These are phyloP conservation scores for Andrena trimmerana DNA, from an alignment of 2,888 invertebrate species.

Conservation along the genomic window DNA sequence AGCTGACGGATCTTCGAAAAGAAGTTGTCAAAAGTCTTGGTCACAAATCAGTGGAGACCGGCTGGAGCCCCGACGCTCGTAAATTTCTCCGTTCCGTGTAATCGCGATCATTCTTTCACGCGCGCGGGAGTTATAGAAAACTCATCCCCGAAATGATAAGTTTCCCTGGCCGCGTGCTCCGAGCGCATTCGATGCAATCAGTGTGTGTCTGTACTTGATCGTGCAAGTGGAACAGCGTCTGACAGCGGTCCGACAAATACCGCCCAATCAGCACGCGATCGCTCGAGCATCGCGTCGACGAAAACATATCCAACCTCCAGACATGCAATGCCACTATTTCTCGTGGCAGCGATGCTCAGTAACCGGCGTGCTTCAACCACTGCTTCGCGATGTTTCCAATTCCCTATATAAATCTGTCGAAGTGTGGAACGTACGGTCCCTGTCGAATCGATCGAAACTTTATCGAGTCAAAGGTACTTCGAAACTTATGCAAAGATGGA, in stretches of 20 bases:
- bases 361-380: neutral
- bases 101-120: slow-evolving; percentile 59
- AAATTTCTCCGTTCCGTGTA: slow-evolving; percentile 51
- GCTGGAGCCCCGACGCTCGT: slow-evolving; percentile 38
- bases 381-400: neutral
- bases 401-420: neutral
- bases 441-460: slow-evolving; percentile 4
- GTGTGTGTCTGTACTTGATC: slow-evolving; percentile 39
- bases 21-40: slow-evolving; percentile 50
- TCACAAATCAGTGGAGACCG: slow-evolving; percentile 56
- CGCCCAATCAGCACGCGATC: slow-evolving; percentile 68
- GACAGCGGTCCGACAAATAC: slow-evolving; percentile 64
- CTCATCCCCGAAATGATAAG: slow-evolving; percentile 62
- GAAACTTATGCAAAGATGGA: neutral
- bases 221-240: slow-evolving; percentile 49
- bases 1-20: slow-evolving; percentile 45
- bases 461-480: neutral
- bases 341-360: slow-evolving; percentile 18
- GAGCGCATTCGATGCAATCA: slow-evolving; percentile 53
- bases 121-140: slow-evolving; percentile 52
- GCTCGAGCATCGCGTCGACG: slow-evolving; percentile 51
- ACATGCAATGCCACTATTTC: slow-evolving; percentile 58
- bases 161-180: slow-evolving; percentile 30
- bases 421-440: neutral
- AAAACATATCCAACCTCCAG: slow-evolving; percentile 52